Conservation (phyloP, 2,797 vertebrate genomes). For the Pristis pectinata region DNA sequence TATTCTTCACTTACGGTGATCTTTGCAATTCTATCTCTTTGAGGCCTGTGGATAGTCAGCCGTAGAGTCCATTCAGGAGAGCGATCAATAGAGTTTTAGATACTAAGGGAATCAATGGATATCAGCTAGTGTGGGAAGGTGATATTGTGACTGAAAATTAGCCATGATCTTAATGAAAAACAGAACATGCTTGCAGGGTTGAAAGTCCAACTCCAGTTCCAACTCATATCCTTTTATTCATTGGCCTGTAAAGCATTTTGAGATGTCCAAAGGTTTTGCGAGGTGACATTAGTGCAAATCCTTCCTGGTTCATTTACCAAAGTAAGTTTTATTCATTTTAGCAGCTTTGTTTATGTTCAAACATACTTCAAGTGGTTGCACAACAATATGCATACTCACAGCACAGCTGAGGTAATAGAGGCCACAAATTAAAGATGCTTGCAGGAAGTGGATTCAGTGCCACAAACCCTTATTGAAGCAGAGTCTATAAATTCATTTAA, state of each 20-base stretch:
- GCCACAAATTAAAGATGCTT: background rate
- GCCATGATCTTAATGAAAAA: too few species aligned
- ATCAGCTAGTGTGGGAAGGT: too few species aligned
- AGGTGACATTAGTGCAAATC: background rate
- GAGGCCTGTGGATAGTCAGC: too few species aligned
- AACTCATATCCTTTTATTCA: background rate
- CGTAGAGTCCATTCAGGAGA: too few species aligned
- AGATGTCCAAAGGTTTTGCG: background rate
- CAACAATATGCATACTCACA: background rate
- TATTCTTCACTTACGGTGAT: too few species aligned
- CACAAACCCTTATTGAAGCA: background rate
- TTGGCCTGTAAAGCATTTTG: background rate
- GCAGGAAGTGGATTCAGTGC: background rate
- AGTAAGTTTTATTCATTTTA: background rate
- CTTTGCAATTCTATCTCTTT: too few species aligned
- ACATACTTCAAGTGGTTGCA: background rate
- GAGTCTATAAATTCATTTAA: background rate
- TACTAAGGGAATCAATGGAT: too few species aligned
- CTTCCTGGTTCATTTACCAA: background rate
- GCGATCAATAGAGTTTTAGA: too few species aligned
- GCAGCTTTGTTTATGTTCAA: background rate
- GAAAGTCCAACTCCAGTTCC: too few species aligned
- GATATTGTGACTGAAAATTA: too few species aligned
- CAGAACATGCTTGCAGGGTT: too few species aligned
- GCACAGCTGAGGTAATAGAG: background rate